Conservation (phyloP, 2,888 invertebrate genomes). For the Gibbula magus region DNA sequence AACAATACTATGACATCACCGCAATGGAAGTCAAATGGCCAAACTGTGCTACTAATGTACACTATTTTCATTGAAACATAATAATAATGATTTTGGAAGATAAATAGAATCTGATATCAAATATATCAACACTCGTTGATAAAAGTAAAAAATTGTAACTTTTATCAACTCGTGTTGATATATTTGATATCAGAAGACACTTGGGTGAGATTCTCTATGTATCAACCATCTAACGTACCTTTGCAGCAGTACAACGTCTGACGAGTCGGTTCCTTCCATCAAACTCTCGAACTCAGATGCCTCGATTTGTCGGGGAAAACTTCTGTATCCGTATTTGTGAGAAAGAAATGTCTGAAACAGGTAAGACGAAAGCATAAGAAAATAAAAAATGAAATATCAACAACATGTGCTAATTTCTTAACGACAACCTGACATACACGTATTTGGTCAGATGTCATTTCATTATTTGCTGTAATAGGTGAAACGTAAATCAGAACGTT, state of each 20-base stretch:
- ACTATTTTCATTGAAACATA: no score
- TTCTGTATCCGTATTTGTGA: conserved; percentile 66
- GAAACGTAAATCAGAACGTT: no score
- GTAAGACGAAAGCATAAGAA: background rate
- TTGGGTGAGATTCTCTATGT: background rate
- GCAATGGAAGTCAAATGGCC: no score
- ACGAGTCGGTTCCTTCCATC: conserved; percentile 25
- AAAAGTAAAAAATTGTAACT: no score
- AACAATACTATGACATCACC: no score
- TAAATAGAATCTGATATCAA: no score
- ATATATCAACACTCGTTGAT: no score
- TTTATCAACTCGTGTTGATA: no score
- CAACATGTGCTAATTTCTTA: background rate
- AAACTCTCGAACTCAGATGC: conserved; percentile 53
- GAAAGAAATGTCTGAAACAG: conserved; percentile 60
- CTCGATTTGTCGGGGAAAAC: conserved; percentile 53
- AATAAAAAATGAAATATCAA: background rate
- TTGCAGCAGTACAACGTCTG: conserved; percentile 23
- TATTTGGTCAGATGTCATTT: background rate
- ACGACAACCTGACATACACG: background rate
- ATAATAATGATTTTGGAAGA: no score
- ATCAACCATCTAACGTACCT: conserved; percentile 30
- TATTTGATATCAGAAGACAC: no score
- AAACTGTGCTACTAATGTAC: no score
- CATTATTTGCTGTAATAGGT: no score